Evolutionary conservation across 2,113 vertebrate genomes (phyloP).

Genomic region (Sorex fumeus): DNA sequence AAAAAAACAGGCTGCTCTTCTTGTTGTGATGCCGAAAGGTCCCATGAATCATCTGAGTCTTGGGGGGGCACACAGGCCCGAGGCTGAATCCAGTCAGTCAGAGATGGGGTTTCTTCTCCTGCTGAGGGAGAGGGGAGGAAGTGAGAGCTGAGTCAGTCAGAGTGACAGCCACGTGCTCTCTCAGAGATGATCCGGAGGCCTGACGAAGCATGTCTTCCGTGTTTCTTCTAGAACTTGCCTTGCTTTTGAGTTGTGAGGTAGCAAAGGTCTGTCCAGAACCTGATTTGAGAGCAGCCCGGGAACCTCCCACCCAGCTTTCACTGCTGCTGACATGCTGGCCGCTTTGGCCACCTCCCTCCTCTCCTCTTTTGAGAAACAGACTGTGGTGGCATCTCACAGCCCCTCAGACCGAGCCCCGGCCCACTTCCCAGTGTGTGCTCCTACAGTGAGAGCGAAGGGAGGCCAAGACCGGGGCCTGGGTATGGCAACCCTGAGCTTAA

Average conservation of each 20-base stretch:
- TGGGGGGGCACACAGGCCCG: not conserved
- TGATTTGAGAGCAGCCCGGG: conserved; percentile 28
- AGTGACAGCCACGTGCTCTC: not conserved
- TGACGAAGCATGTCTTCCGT: not conserved
- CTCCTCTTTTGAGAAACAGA: conserved; percentile 46
- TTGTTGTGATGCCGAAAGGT: not conserved
- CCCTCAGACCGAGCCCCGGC: too few species aligned
- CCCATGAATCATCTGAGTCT: not conserved
- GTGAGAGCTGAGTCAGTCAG: not conserved
- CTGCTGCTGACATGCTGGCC: not conserved
- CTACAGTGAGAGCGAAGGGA: not conserved
- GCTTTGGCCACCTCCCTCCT: not conserved
- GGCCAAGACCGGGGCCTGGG: not conserved
- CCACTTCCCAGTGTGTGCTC: not conserved
- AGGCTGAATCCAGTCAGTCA: not conserved
- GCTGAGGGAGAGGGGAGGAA: not conserved
- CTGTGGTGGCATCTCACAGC: not conserved
- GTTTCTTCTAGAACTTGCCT: conserved; percentile 39
- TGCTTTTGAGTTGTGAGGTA: conserved; percentile 24
- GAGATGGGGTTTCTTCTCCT: not conserved
- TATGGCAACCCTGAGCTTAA: not conserved
- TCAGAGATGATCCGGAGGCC: not conserved
- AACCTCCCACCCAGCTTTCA: conserved; percentile 38
- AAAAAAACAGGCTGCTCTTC: not conserved
- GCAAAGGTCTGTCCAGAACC: not conserved